These are phyloP conservation scores for Urocynchramus pylzowi DNA, from an alignment of 2,113 vertebrate genomes.

Conservation along the genomic window DNA sequence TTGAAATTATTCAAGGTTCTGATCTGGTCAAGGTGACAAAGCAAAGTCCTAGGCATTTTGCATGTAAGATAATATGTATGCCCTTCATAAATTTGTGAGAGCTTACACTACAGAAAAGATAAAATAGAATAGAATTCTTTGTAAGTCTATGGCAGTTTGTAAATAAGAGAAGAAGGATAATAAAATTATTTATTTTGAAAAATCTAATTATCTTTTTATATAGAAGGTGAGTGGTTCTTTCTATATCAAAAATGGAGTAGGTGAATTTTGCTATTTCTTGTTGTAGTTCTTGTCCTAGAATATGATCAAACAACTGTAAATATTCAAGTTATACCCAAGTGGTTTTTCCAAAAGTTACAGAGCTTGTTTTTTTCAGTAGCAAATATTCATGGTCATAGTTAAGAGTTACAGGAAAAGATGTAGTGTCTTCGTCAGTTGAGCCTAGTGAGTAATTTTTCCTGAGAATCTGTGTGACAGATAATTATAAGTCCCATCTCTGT, in stretches of 20 bases:
- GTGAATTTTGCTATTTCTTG: neutral
- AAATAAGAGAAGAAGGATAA: neutral
- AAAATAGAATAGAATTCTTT: neutral
- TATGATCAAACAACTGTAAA: neutral
- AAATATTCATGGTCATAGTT: neutral
- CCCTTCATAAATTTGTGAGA: neutral
- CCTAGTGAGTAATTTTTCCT: neutral
- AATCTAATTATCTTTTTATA: neutral
- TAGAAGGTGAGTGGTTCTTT: neutral
- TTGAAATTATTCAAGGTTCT: neutral
- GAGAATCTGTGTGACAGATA: neutral
- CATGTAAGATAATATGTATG: neutral
- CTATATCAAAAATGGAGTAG: neutral
- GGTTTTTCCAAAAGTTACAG: neutral
- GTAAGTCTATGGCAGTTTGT: neutral
- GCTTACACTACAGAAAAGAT: neutral
- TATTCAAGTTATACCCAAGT: neutral
- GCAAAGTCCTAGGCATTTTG: neutral
- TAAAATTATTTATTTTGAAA: fast-evolving
- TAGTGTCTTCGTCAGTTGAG: neutral
- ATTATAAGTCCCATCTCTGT: neutral
- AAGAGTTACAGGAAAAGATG: neutral
- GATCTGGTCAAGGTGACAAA: neutral
- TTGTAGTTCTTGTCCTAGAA: neutral
- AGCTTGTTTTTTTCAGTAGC: neutral